Conservation (phyloP, 2,113 vertebrate species). For the Pedionomus torquatus region DNA sequence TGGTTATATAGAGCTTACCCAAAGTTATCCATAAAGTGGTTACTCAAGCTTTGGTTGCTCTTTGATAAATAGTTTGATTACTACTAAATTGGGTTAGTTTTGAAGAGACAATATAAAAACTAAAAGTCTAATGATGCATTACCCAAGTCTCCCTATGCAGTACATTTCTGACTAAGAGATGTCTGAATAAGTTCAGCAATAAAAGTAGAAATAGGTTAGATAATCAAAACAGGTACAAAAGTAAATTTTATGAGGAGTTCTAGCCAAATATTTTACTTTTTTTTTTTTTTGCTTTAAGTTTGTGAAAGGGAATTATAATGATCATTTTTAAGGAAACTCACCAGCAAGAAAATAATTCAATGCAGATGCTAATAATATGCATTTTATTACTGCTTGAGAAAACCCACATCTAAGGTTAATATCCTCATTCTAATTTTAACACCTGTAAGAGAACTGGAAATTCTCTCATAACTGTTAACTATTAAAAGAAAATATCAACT, state of each 20-base stretch:
- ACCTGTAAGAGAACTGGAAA: neutral
- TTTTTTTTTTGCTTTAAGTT: neutral
- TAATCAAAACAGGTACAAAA: neutral
- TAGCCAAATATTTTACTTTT: no score
- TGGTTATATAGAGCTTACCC: neutral
- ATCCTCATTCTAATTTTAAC: neutral
- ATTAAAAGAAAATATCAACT: neutral
- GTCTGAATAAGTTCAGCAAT: neutral
- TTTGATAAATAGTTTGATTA: neutral
- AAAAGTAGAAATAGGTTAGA: neutral
- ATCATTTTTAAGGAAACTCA: neutral
- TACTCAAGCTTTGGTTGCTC: neutral
- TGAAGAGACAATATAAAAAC: neutral
- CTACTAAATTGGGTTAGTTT: neutral
- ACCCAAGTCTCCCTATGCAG: neutral
- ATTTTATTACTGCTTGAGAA: neutral
- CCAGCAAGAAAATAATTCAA: neutral
- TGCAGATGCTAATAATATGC: neutral
- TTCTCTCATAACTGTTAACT: neutral
- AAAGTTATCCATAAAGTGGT: neutral
- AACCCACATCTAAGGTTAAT: neutral
- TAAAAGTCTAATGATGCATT: neutral
- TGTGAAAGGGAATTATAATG: neutral
- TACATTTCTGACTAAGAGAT: neutral
- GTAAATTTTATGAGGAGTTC: neutral